These are phyloP conservation scores for Temnothorax rugatulus DNA, from an alignment of 2,888 invertebrate species.

Conservation along the genomic window DNA sequence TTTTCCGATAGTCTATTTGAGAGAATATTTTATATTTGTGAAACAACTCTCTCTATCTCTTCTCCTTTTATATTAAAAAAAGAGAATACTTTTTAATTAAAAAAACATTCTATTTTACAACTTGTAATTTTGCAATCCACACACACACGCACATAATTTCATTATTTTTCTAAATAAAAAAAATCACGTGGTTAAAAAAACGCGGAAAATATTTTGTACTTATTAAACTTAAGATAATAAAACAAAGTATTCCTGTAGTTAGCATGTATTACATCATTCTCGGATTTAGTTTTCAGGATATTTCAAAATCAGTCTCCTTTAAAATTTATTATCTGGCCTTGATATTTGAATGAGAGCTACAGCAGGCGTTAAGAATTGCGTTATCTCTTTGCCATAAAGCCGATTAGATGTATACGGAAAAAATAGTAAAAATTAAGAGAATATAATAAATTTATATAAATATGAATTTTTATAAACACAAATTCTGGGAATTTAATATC, in stretches of 20 bases:
- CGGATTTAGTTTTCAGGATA: background rate
- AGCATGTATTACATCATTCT: background rate
- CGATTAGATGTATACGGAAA: background rate
- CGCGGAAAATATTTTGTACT: background rate
- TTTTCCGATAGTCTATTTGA: background rate
- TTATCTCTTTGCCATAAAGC: background rate
- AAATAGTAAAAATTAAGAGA: background rate
- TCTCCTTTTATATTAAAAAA: background rate
- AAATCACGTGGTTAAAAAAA: background rate
- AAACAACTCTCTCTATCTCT: background rate
- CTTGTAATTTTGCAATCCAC: background rate
- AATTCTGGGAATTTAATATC: background rate
- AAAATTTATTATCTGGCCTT: background rate
- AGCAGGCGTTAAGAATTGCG: background rate
- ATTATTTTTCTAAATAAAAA: background rate
- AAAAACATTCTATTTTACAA: background rate
- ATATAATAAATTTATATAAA: constrained; percentile 2
- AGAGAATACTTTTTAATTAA: background rate
- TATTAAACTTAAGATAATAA: constrained; percentile 4
- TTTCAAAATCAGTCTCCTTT: background rate
- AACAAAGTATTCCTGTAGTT: background rate
- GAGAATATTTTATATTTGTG: background rate
- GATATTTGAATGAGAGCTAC: background rate
- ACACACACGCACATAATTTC: background rate
- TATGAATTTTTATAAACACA: constrained; percentile 3